Base-by-base conservation (phyloP, 2,888 invertebrate genomes). In the Cheilosia pagana region DNA sequence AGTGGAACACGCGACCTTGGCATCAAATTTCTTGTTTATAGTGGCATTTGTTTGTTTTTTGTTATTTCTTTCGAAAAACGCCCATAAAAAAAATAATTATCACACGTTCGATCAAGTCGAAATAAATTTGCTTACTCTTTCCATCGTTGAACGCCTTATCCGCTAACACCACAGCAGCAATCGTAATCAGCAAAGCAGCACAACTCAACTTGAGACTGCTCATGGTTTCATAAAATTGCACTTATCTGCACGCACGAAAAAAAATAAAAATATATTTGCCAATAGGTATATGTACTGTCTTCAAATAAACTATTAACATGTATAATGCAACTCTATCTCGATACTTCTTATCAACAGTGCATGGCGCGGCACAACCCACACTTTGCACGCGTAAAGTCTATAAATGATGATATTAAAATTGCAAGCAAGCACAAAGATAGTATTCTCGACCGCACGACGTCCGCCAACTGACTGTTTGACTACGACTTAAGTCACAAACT, bases 401-500 rank as follows among this genome's bases (percentile, higher is more conserved):
- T 2, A 19, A 45, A 19, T 21, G 35, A 12, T 39, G 39, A 21
- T 39, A 14, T 39, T 65, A 10, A 31, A 14, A 57, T n/a, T 39
- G 35, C 35, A 60, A 60, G 12, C 48, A 43, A 60, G 23, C 59
- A 5, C 53, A 25, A 63, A 57, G 60, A 7, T 23, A 23, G 25
- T 28, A 8, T 21, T 41, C 70, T 71, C 53, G 16, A 79, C 50
- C 71, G 75, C 65, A 65, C 85, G 70, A 79, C 65, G 72, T 53
- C 53, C 70, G 41, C 16, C 31, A 79, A 71, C 53, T 25, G 75
- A 85, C 85, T 85, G 85, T 41, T 70, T 65, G 45, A 67, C 45
- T 67, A 16, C 25, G 39, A 75, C 85, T 79, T 60, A 71, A 71
- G 75, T 75, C 60, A 52, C 63, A 52, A 75, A 75, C 65, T 85